Percentiles rank a stretch among this genome's conserved stretches.
Evolutionary conservation across 2,113 vertebrate genomes (phyloP).

Genomic region (Cyrtonyx montezumae): DNA sequence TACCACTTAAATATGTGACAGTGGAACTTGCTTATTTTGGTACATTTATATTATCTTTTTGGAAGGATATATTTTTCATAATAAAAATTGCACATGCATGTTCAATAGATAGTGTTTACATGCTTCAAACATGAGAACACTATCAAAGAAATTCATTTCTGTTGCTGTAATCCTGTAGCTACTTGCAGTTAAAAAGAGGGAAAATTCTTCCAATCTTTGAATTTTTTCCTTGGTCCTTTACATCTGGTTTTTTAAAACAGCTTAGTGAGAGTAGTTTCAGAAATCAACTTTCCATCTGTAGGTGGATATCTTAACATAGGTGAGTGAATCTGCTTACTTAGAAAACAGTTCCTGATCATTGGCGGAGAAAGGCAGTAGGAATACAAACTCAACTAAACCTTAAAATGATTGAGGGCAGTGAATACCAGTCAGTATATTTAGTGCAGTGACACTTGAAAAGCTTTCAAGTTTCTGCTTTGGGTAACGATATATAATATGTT

Average conservation of each 20-base stretch:
- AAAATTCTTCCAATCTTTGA: neutral
- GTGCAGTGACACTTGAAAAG: neutral
- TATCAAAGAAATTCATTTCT: neutral
- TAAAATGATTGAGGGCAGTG: neutral
- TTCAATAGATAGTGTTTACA: neutral
- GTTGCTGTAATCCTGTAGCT: neutral
- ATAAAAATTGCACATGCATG: neutral
- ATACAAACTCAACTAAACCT: neutral
- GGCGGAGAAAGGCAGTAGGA: neutral
- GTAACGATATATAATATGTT: neutral
- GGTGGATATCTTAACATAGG: neutral
- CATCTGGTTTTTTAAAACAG: neutral
- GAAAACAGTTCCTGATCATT: neutral
- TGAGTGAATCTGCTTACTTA: neutral
- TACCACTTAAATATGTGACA: neutral
- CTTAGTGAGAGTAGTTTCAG: neutral
- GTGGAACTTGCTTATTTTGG: neutral
- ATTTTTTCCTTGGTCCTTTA: neutral
- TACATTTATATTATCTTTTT: neutral
- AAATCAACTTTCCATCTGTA: neutral
- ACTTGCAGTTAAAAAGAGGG: neutral
- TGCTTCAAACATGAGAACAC: neutral
- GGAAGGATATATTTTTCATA: neutral
- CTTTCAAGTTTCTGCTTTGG: neutral
- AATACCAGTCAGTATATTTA: neutral